phyloP scores from a whole-genome alignment of 1,140 invertebrate genomes.

The Diuraphis noxia region DNA sequence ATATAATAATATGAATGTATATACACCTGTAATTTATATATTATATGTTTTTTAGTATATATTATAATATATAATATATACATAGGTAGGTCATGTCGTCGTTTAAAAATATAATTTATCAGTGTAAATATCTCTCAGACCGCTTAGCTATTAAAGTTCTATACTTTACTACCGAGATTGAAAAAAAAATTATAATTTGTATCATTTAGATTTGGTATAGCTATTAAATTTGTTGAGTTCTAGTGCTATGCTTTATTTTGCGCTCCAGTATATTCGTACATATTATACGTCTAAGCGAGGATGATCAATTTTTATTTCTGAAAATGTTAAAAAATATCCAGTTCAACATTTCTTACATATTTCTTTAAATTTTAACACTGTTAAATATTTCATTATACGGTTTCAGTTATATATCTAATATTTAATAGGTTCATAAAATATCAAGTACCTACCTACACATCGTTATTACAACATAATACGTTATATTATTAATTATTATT shows the following conservation, averaged over 20 bases:
- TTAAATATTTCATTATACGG: background rate
- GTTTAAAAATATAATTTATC: slow-evolving; percentile 40
- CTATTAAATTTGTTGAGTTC: background rate
- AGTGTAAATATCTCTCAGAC: background rate
- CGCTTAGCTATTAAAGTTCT: background rate
- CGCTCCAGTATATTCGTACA: background rate
- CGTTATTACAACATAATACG: background rate
- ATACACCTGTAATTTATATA: background rate
- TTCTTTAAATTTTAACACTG: background rate
- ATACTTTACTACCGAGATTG: background rate
- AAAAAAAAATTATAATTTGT: background rate
- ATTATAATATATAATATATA: background rate
- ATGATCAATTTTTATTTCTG: background rate
- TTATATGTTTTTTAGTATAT: background rate
- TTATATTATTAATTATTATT: background rate
- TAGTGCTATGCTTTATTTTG: background rate
- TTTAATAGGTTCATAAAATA: background rate
- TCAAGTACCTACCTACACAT: background rate
- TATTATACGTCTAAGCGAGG: background rate
- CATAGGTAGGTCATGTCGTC: background rate
- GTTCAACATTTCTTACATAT: background rate
- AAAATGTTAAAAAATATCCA: background rate
- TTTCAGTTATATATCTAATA: background rate
- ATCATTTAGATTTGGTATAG: background rate
- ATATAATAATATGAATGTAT: background rate